Evolutionary conservation across 1,140 invertebrate genomes (phyloP).

Genomic region (Cotesia vestalis): DNA sequence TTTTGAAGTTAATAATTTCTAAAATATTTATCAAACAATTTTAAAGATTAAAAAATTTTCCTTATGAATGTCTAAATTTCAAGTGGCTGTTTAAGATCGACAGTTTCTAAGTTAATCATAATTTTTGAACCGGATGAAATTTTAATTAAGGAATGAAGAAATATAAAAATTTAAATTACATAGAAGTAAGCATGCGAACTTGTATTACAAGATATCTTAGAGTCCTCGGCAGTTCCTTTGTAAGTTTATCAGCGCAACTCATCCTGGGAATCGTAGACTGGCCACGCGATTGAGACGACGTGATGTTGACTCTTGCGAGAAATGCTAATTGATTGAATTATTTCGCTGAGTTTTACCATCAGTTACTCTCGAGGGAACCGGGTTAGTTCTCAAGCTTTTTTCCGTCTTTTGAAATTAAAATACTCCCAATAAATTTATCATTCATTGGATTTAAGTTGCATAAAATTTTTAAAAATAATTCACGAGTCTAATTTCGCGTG

Average conservation of each 20-base stretch:
- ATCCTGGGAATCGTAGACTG: constrained; percentile 43
- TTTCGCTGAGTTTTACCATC: constrained; percentile 46
- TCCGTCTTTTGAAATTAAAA: constrained; percentile 22
- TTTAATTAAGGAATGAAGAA: no score
- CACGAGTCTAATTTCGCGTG: no score
- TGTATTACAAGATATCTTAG: not conserved
- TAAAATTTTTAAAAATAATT: no score
- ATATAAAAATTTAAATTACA: not conserved
- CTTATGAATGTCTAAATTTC: no score
- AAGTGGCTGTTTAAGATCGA: no score
- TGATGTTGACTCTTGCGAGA: constrained; percentile 44
- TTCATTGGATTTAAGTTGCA: no score
- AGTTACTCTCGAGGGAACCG: not conserved
- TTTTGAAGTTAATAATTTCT: no score
- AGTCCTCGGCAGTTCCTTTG: not conserved
- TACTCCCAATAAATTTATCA: no score
- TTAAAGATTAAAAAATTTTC: no score
- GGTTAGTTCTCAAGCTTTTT: constrained; percentile 40
- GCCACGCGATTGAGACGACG: constrained; percentile 37
- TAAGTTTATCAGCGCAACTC: constrained; percentile 28
- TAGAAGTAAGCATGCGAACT: not conserved
- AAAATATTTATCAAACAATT: no score
- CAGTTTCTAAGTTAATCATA: no score
- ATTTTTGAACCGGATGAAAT: no score
- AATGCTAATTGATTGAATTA: constrained; percentile 57